phyloP scores from a whole-genome alignment of 2,797 vertebrate genomes.

The Aplochiton taeniatus region DNA sequence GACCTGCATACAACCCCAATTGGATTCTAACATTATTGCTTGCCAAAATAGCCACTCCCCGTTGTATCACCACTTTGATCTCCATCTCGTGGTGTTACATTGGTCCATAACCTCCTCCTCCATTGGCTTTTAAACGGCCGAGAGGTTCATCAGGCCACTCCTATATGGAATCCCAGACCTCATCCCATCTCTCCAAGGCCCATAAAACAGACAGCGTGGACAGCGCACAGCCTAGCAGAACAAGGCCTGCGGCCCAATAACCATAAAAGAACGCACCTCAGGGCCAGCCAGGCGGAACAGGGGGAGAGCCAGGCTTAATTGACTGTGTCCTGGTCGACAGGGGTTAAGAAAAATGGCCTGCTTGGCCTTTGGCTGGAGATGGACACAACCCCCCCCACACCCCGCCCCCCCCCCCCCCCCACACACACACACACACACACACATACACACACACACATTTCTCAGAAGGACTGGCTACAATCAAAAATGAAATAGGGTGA shows the following conservation, averaged over 20 bases:
- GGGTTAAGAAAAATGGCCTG: not conserved
- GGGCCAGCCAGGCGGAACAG: too few relatives aligned
- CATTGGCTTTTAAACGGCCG: not conserved
- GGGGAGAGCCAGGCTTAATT: too few relatives aligned
- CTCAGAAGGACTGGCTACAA: not conserved
- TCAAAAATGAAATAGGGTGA: not conserved
- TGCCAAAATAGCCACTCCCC: not conserved
- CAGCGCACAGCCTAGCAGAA: not conserved
- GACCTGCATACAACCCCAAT: not conserved
- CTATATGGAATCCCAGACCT: not conserved
- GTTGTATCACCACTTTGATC: not conserved
- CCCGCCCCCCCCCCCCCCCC: not conserved
- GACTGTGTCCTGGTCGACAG: too few relatives aligned
- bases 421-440: constrained; percentile 1
- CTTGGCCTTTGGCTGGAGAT: not conserved
- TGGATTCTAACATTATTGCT: too few relatives aligned
- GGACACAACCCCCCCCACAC: not conserved
- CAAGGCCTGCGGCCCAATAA: constrained; percentile 1
- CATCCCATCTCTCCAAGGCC: not conserved
- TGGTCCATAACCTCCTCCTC: not conserved
- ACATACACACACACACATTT: not conserved
- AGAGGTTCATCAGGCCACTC: not conserved
- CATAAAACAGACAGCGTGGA: not conserved
- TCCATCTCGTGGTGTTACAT: not conserved
- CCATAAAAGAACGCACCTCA: not conserved